Base-by-base conservation (phyloP, 1,140 invertebrate genomes). In the Drosophila pruinosa region DNA sequence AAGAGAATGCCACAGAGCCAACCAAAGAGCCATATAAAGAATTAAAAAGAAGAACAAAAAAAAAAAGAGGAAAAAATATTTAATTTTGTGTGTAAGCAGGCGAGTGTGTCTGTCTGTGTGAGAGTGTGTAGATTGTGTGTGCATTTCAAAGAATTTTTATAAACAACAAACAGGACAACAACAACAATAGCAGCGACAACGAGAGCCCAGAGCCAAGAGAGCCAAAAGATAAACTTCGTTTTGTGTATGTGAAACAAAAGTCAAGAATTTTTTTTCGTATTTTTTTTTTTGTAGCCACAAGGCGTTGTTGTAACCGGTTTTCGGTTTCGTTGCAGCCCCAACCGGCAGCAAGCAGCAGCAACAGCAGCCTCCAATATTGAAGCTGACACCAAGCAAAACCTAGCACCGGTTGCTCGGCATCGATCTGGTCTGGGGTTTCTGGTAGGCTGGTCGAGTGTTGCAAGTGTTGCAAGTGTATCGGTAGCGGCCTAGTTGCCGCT, bases 101-200 rank as follows among this genome's bases (percentile, higher is more conserved):
- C 69, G 47, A 50, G 26, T 50, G 34, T 34, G 21, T 26, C 21
- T 28, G 41, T 47, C 41, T 43, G 54, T 52, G 67, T 61, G 68
- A n/a, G 39, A 28, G 54, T 6, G 38, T 17, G 52, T 7, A 38
- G 65, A 62, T 63, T 63, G 48, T 79, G 81, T 86, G 59, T 77
- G 81, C 80, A 86, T 85, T 85, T 85, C 80, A 85, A 85, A 85
- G 80, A 85, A 85, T 86, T 85, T 86, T 76, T 78, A 85, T 85
- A 86, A 85, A 86, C 72, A 86, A 85, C 74, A 68, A n/a, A 61
- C 38, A 47, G 22, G 19, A 48, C 10, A 50, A 47, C 26, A 45
- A n/a, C 36, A 41, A 34, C 10, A 41, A 17, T 24, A 34, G 34
- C 28, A 59, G 28, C 17, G 22, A 34, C 17, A 36, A 52, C 15